Percentiles rank a stretch among this genome's conserved stretches.
Evolutionary conservation across 1,140 invertebrate species (phyloP).

Genomic region (Brachystomella parvula): DNA sequence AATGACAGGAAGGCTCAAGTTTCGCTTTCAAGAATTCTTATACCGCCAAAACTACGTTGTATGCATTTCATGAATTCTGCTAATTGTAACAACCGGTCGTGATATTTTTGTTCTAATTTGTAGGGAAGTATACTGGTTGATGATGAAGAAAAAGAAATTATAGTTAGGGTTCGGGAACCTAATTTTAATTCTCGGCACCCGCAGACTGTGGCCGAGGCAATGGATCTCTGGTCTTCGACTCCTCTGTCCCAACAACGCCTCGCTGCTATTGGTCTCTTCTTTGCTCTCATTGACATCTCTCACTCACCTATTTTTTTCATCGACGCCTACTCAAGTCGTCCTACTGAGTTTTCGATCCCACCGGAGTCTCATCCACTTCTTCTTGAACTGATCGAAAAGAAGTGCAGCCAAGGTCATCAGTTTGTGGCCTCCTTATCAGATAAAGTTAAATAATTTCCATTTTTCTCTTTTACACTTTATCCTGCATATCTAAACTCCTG

Average conservation of each 20-base stretch:
- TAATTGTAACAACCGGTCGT: neutral
- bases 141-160: neutral
- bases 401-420: neutral
- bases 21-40: neutral
- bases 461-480: too few species aligned
- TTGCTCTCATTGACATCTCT: neutral
- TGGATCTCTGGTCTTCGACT: neutral
- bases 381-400: conserved; percentile 4
- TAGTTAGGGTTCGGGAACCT: neutral
- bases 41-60: neutral
- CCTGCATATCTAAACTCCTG: too few species aligned
- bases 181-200: too few species aligned
- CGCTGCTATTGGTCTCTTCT: neutral
- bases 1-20: neutral
- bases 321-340: neutral
- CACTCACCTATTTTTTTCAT: conserved; percentile 2
- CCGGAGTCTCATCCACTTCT: neutral
- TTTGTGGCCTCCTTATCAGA: neutral
- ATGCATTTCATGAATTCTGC: neutral
- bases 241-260: neutral
- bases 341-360: neutral
- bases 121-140: neutral
- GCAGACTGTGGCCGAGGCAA: neutral
- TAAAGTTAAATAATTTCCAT: too few species aligned
- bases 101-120: neutral